phyloP scores from a whole-genome alignment of 2,113 vertebrate species.

The Colistium nudipinnis region DNA sequence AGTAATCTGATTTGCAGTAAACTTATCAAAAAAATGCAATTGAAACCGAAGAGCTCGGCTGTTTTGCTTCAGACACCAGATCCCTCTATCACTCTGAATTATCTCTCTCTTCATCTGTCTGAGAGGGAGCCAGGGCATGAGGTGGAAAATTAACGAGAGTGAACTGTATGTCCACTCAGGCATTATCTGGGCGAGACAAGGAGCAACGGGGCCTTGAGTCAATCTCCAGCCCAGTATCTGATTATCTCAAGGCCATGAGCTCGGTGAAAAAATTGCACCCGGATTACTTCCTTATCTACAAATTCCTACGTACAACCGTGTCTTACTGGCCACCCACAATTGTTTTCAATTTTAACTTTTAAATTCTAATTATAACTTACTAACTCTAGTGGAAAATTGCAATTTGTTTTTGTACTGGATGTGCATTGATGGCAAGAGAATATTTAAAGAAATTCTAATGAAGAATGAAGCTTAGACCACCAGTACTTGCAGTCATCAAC shows the following conservation, averaged over 20 bases:
- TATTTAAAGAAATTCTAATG: not conserved
- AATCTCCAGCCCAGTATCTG: slow-evolving; percentile 48
- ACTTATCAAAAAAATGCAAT: slow-evolving; percentile 21
- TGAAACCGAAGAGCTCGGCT: not conserved
- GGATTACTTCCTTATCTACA: slow-evolving; percentile 33
- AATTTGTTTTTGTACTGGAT: too few relatives aligned
- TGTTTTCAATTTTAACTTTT: not conserved
- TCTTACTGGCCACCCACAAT: not conserved
- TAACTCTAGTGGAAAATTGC: not conserved
- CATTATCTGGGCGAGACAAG: slow-evolving; percentile 56
- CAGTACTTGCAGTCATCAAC: not conserved
- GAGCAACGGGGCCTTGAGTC: slow-evolving; percentile 32
- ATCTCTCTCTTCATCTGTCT: slow-evolving; percentile 38
- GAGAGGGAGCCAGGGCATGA: slow-evolving; percentile 49
- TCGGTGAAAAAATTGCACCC: slow-evolving; percentile 46
- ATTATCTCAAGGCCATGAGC: slow-evolving; percentile 32
- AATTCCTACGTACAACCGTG: not conserved
- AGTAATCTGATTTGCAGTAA: slow-evolving; percentile 5
- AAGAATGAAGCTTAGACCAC: not conserved
- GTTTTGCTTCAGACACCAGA: slow-evolving; percentile 18
- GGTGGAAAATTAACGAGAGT: slow-evolving; percentile 69
- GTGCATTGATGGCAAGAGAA: not conserved
- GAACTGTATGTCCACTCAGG: slow-evolving; percentile 59
- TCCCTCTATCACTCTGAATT: slow-evolving; percentile 43
- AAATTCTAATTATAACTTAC: not conserved